Base-by-base conservation (phyloP, 1,140 invertebrate genomes). In the Drosophila kepulauana region DNA sequence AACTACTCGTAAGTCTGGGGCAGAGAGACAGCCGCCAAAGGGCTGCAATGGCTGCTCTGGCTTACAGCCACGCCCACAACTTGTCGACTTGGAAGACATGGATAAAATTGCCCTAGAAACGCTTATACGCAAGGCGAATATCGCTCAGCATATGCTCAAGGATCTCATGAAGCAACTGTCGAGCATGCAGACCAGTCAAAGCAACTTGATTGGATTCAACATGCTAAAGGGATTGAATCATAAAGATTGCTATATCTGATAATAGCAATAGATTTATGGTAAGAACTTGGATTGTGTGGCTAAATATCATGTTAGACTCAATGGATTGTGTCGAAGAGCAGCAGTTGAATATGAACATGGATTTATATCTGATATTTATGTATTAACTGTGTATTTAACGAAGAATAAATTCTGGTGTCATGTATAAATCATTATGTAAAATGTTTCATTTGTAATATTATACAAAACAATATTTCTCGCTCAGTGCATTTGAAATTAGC, bases 51-150 rank as follows among this genome's bases (percentile, higher is more conserved):
- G 73, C 1, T 87, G 82, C 51, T 69, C 65, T 35, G 82, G 82
- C 13, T 70, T 78, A 30, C 45, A 75, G 58, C 79, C 79, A 58
- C 61, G 48, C n/a, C 30, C 72, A 5, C 67, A 35, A 5, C 49
- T 81, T 1, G 16, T 80, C 2, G 82, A 87, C 64, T 38, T 87
- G 25, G 82, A 87, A 73, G 82, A 87, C 49, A 77, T 87, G 73
- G 84, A 69, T 10, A 51, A 54, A 6, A 41, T 64, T 11, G 45
- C 59, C 1, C 13, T 80, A 45, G 69, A 87, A n/a, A 74, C 70
- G 7, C 63, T 82, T 3, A 74, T 87, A 10, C 56, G 79, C 0
- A 87, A 79, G 20, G 56, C 84, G 13, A 65, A 57, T 13, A 72
- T 78, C n/a, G 79, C 73, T 11, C 84, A 88, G 49, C 78, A 82